Percentiles rank a stretch among this genome's conserved stretches.
phyloP scores from a whole-genome alignment of 2,888 invertebrate species.

The Ichneumoninae sp. region DNA sequence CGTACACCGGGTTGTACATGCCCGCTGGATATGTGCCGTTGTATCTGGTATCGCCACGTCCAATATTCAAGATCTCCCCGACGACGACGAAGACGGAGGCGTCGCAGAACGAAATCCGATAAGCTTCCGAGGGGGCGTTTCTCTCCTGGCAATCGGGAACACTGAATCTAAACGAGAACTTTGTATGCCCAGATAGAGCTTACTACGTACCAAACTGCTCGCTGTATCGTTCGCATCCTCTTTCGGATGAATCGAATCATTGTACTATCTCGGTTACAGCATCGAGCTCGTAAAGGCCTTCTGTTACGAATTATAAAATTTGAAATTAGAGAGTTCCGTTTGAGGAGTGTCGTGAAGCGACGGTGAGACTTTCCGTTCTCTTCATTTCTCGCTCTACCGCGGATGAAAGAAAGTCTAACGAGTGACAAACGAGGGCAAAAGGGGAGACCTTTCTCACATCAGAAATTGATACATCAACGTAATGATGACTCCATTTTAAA shows the following conservation, averaged over 20 bases:
- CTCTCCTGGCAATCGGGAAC: not conserved
- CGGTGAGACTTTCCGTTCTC: slow-evolving; percentile 5
- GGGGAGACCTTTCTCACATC: not conserved
- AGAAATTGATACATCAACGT: not conserved
- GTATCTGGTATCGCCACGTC: slow-evolving; percentile 21
- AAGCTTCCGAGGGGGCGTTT: slow-evolving; percentile 37
- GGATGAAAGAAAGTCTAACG: slow-evolving; percentile 40
- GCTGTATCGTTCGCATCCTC: slow-evolving; percentile 4
- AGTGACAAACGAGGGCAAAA: not conserved
- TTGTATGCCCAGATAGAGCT: not conserved
- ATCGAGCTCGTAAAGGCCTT: slow-evolving; percentile 18
- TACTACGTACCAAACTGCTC: not conserved
- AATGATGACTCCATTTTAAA: not conserved
- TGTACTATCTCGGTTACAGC: slow-evolving; percentile 35
- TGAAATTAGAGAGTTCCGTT: slow-evolving; percentile 41
- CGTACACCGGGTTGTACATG: slow-evolving; percentile 13
- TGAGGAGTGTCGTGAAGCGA: slow-evolving; percentile 2
- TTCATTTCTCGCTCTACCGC: not conserved
- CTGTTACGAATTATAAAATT: slow-evolving; percentile 35
- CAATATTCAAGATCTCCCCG: slow-evolving; percentile 33
- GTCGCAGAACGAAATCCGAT: slow-evolving; percentile 55
- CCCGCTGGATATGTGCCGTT: slow-evolving; percentile 14
- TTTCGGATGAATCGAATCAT: slow-evolving; percentile 52
- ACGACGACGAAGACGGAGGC: slow-evolving; percentile 37
- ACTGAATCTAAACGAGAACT: slow-evolving; percentile 40